Conservation (phyloP, 2,888 invertebrate species). For the Mycalesis mineus region DNA sequence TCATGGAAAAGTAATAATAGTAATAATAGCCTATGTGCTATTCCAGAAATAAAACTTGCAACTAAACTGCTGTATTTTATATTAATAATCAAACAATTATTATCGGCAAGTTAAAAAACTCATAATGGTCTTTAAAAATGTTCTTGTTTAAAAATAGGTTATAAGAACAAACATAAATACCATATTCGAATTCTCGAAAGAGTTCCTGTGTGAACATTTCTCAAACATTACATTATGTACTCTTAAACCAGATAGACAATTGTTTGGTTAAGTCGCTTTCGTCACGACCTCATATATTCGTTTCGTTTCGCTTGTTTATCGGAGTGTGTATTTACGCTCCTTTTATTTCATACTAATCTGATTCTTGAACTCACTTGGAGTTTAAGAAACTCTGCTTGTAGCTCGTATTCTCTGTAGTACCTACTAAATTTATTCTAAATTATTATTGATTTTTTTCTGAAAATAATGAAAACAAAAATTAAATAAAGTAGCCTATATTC, state of each 20-base stretch:
- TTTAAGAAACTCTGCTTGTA: conserved; percentile 40
- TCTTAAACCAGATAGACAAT: conserved; percentile 24
- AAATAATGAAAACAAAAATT: too few species aligned
- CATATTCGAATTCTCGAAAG: conserved; percentile 14
- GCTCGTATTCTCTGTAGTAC: too few species aligned
- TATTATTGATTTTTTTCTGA: background rate
- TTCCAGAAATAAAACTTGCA: too few species aligned
- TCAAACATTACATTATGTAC: conserved; percentile 17
- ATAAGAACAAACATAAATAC: conserved; percentile 4
- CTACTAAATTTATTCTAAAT: conserved; percentile 23
- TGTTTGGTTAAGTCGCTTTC: conserved; percentile 37
- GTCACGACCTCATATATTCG: conserved; percentile 50
- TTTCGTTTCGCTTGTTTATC: conserved; percentile 58
- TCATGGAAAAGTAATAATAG: too few species aligned
- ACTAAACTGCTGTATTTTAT: too few species aligned
- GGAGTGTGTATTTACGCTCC: conserved; percentile 57
- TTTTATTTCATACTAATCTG: conserved; percentile 58
- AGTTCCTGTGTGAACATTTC: conserved; percentile 24
- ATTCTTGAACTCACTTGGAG: conserved; percentile 45
- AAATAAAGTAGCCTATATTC: too few species aligned
- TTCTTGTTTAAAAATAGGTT: conserved; percentile 8
- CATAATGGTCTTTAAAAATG: background rate
- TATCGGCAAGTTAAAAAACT: background rate
- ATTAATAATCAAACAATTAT: too few species aligned
- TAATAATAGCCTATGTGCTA: too few species aligned